Conservation (phyloP, 37 sponge, comb jelly and placozoan genomes). For the Hexactinellida sp. region DNA sequence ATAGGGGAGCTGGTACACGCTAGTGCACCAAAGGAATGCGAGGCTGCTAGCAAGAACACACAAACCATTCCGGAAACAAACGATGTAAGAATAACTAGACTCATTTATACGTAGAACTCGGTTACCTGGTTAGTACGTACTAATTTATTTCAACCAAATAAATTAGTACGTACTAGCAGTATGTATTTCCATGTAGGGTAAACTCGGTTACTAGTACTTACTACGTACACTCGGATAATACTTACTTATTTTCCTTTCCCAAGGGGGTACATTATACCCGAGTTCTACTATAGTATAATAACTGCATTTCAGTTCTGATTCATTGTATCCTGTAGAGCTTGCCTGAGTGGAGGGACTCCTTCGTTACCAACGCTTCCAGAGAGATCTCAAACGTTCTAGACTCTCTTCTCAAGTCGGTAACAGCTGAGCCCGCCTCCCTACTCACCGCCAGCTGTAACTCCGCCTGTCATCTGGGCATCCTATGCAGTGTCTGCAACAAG, state of each 20-base stretch:
- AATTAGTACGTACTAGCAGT: too few relatives aligned
- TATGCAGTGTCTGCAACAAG: constrained; percentile 51
- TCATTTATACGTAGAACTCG: too few relatives aligned
- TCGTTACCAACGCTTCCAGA: neutral
- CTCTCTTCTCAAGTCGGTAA: neutral
- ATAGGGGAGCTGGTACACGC: neutral
- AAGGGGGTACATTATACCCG: too few relatives aligned
- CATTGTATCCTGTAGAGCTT: neutral
- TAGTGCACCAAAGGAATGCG: neutral
- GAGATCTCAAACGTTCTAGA: neutral
- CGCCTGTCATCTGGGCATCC: constrained; percentile 30
- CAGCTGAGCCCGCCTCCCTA: neutral
- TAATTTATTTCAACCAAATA: too few relatives aligned
- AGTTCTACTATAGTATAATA: too few relatives aligned
- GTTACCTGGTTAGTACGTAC: too few relatives aligned
- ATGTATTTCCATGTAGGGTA: too few relatives aligned
- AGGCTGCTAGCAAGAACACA: neutral
- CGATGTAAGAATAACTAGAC: neutral
- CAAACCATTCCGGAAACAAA: neutral
- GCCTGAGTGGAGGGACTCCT: neutral
- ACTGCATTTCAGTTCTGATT: too few relatives aligned
- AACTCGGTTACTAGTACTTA: too few relatives aligned
- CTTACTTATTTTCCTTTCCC: too few relatives aligned
- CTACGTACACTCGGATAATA: too few relatives aligned
- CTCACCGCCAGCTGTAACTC: neutral